Evolutionary conservation across 2,888 invertebrate species (phyloP).

Genomic region (Hydropsyche betteni): DNA sequence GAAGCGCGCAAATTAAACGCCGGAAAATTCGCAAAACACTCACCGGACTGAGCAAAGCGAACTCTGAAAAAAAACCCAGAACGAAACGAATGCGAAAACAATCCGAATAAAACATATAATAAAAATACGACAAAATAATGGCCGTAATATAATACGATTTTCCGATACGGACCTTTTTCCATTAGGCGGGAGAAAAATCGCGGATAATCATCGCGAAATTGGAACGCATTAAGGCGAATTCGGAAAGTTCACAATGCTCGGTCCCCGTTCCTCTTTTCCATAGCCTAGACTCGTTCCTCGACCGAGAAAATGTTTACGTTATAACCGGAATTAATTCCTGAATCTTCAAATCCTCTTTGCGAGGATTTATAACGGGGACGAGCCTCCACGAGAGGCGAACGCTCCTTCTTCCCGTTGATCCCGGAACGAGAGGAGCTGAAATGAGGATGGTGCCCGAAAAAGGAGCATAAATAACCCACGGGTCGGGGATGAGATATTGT

Average conservation of each 20-base stretch:
- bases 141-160: no score
- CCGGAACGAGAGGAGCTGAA: neutral
- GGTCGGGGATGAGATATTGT: slow-evolving; percentile 23
- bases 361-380: slow-evolving; percentile 35
- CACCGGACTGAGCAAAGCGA: no score
- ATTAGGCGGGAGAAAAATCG: neutral
- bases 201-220: slow-evolving; percentile 21
- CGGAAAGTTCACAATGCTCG: slow-evolving; percentile 11
- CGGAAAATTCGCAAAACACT: neutral
- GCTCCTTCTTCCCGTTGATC: neutral
- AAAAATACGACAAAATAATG: no score
- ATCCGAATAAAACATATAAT: no score
- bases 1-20: neutral
- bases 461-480: slow-evolving; percentile 10
- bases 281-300: no score
- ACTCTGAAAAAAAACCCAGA: neutral
- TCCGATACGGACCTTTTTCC: no score
- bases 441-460: slow-evolving; percentile 4
- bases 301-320: slow-evolving; percentile 36
- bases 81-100: no score
- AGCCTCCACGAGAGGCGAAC: neutral
- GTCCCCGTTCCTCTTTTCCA: neutral
- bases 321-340: slow-evolving; percentile 36
- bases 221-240: slow-evolving; percentile 21
- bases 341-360: slow-evolving; percentile 39